Percentiles rank a stretch among this genome's conserved stretches.
Conservation (phyloP, 2,888 invertebrate species). For the Melanophora roralis region DNA sequence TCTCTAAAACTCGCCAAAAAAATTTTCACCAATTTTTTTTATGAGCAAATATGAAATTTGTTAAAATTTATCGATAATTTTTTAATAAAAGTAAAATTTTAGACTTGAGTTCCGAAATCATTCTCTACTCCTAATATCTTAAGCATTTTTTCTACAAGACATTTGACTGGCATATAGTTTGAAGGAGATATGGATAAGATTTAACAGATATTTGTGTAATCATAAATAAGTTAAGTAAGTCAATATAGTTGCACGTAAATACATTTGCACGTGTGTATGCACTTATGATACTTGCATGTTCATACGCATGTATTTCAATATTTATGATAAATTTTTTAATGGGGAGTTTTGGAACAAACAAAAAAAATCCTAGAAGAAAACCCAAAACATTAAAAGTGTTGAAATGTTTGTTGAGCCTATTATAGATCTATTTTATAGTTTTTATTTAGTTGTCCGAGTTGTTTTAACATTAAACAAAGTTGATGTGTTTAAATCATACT, state of each 20-base stretch:
- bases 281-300: slow-evolving; percentile 41
- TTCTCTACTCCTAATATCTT: slow-evolving; percentile 2
- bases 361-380: neutral
- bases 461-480: slow-evolving; percentile 19
- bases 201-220: slow-evolving; percentile 53
- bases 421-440: slow-evolving; percentile 46
- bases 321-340: slow-evolving; percentile 50
- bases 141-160: slow-evolving; percentile 10
- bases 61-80: too few relatives aligned
- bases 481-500: slow-evolving; percentile 44
- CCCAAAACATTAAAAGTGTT: slow-evolving; percentile 42
- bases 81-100: too few relatives aligned
- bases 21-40: too few relatives aligned
- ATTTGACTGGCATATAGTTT: slow-evolving; percentile 42
- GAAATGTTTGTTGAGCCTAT: slow-evolving; percentile 59
- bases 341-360: slow-evolving; percentile 41
- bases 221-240: slow-evolving; percentile 41
- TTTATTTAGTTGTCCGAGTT: slow-evolving; percentile 17
- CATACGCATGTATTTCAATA: slow-evolving; percentile 48
- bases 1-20: too few relatives aligned
- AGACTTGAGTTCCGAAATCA: neutral
- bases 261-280: too few relatives aligned
- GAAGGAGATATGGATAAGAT: slow-evolving; percentile 60
- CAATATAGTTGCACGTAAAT: slow-evolving; percentile 30
- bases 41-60: too few relatives aligned